Base-by-base conservation (phyloP, 2,888 invertebrate genomes). In the Nymphalis c-album region DNA sequence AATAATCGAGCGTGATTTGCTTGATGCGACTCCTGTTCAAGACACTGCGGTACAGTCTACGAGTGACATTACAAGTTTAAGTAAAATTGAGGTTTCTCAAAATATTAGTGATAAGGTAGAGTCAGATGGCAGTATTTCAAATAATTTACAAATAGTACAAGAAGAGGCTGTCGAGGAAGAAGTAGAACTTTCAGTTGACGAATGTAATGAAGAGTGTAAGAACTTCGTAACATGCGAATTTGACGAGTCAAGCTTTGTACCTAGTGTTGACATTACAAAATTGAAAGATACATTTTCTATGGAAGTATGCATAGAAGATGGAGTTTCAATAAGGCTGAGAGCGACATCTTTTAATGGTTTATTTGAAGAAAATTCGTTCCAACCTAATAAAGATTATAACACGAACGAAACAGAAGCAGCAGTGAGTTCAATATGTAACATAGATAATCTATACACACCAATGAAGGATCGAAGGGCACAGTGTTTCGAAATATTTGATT, bases 261-360 rank as follows among this genome's bases (percentile, higher is more conserved):
- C 72, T 53, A 78, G 76, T 63, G 63, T 63, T 71, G 75, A 80
- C 48, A 74, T 78, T 53, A 66, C 76, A 26, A 86, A 77, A 75
- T 79, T 92, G 64, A 91, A 87, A 80, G 91, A 92, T 74, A 87
- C 84, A 59, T 92, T 85, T 80, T 84, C 79, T 45, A 88, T 91
- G 86, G 91, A 92, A 76, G 79, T 91, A 26, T 90, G 88, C 72
- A 82, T 91, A 67, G 91, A 91, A 35, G 89, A 91, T 64, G 88
- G 78, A 31, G 77, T 85, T 48, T 76, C 85, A 20, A 80, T 91
- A 64, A 83, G 90, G 75, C 79, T 91, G 73, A 82, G 84, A 76
- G 85, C 90, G 35, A 86, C 85, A 45, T 73, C 81, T 16, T 85
- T 85, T 67, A 83, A 67, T 67, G 72, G 74, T 60, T 73, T 85